Evolutionary conservation across 2,797 vertebrate species (phyloP).

Genomic region (Manis javanica): DNA sequence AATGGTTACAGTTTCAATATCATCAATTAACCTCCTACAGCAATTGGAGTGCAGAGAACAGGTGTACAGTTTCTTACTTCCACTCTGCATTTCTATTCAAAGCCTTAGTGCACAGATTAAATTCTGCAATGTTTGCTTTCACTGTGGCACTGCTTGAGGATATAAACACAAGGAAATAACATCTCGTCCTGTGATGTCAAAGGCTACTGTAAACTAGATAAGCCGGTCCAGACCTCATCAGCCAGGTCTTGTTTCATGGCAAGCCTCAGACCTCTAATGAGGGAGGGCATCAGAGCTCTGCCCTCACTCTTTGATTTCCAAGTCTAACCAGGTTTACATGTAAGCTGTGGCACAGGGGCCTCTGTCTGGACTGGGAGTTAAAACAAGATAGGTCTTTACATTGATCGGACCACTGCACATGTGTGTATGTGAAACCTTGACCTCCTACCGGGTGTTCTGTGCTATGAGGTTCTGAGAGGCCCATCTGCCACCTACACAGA

Average conservation of each 20-base stretch:
- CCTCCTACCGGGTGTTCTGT: background rate
- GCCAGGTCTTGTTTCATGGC: slow-evolving; percentile 4
- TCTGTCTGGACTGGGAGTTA: background rate
- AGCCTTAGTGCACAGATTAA: background rate
- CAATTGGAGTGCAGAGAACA: fast-evolving
- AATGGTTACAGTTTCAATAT: background rate
- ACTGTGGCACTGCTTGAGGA: background rate
- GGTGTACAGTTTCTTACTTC: background rate
- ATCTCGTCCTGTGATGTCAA: slow-evolving; percentile 6
- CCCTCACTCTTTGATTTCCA: slow-evolving; percentile 60
- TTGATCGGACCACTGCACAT: background rate
- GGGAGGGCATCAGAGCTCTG: background rate
- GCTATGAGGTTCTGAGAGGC: background rate
- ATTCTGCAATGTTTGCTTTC: background rate
- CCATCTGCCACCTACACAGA: background rate
- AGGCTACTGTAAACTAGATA: slow-evolving; percentile 49
- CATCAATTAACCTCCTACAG: no score
- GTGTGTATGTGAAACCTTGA: background rate
- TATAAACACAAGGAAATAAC: background rate
- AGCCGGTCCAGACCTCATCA: slow-evolving; percentile 35
- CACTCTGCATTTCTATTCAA: background rate
- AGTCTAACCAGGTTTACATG: slow-evolving; percentile 39
- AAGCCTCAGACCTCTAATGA: background rate
- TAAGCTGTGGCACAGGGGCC: background rate
- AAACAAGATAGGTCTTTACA: slow-evolving; percentile 14